Evolutionary conservation across 1,140 invertebrate species (phyloP).

Genomic region (Lethrus apterus): DNA sequence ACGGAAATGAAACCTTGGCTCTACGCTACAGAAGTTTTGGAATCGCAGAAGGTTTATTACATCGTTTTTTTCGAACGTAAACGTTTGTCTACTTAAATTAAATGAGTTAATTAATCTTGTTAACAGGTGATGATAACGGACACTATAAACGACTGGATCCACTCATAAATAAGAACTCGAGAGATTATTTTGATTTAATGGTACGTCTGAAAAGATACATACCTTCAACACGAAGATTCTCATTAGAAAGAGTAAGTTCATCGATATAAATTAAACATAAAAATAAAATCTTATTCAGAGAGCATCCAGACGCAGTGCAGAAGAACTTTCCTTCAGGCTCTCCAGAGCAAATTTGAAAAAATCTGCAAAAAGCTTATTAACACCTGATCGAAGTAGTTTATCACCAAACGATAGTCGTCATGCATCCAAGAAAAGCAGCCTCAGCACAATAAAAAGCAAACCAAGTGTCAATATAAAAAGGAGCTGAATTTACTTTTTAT

Average conservation of each 20-base stretch:
- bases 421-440: background rate
- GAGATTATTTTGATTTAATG: background rate
- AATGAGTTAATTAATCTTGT: background rate
- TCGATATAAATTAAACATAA: background rate
- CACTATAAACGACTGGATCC: background rate
- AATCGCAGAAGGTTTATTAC: background rate
- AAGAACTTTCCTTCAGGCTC: no score
- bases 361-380: no score
- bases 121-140: background rate
- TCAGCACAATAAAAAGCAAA: background rate
- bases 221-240: background rate
- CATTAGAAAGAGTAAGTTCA: background rate
- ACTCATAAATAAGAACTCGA: background rate
- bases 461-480: background rate
- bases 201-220: background rate
- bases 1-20: background rate
- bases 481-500: background rate
- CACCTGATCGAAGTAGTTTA: background rate
- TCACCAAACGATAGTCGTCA: background rate
- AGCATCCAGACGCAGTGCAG: no score
- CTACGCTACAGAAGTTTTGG: background rate
- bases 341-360: no score
- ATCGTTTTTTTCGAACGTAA: conserved; percentile 3
- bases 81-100: background rate
- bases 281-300: no score